Conservation (phyloP, 2,113 vertebrate genomes). For the Melanerpes formicivorus region DNA sequence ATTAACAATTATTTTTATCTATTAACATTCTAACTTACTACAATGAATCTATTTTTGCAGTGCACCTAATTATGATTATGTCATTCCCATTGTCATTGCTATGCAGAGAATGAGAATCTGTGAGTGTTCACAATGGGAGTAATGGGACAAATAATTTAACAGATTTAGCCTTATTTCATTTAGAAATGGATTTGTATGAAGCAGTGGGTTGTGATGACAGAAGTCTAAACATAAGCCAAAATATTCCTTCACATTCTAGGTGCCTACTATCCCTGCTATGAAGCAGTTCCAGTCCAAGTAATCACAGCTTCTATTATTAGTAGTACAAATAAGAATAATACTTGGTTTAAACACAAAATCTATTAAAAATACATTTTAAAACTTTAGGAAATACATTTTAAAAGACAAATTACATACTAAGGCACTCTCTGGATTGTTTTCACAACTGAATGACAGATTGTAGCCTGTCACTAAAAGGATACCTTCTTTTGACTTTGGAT, state of each 20-base stretch:
- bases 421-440: background rate
- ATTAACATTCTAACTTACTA: background rate
- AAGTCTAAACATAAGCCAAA: background rate
- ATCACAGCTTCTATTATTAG: background rate
- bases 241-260: background rate
- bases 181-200: background rate
- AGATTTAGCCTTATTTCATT: background rate
- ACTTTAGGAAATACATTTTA: background rate
- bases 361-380: background rate
- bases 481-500: constrained; percentile 78
- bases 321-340: background rate
- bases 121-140: background rate
- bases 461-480: constrained; percentile 75
- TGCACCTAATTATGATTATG: background rate
- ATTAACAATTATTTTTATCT: constrained; percentile 2
- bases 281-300: background rate
- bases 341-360: background rate
- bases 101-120: background rate
- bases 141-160: background rate
- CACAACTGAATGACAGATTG: background rate
- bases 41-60: background rate
- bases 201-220: background rate
- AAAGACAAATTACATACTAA: background rate
- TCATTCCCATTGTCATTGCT: background rate
- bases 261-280: background rate